These are phyloP conservation scores for Toxotes lorentzi DNA, from an alignment of 2,797 vertebrate species.

Conservation along the genomic window DNA sequence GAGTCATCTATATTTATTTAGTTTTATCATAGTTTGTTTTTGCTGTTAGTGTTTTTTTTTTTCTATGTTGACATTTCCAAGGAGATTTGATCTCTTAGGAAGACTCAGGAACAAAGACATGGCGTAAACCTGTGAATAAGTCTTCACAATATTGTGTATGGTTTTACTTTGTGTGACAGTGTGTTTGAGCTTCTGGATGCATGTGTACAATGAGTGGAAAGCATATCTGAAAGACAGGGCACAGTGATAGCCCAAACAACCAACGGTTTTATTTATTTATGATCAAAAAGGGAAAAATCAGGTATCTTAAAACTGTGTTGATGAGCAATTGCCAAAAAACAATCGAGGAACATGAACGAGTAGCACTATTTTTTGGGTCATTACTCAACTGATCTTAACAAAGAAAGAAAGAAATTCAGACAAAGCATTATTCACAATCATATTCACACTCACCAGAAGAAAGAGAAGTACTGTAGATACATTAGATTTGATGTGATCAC, in stretches of 20 bases:
- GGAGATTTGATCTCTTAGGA: constrained; percentile 31
- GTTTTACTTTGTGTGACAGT: constrained; percentile 46
- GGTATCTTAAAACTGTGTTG: constrained; percentile 46
- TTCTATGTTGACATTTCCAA: constrained; percentile 37
- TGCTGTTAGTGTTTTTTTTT: constrained; percentile 36
- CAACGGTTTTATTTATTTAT: constrained; percentile 74
- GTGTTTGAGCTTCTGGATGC: constrained; percentile 39
- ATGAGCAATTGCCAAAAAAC: constrained; percentile 72
- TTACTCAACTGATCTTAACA: constrained; percentile 9
- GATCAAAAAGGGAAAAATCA: constrained; percentile 56
- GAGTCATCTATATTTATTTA: constrained; percentile 77
- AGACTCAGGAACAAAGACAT: constrained; percentile 47
- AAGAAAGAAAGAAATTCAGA: constrained; percentile 12
- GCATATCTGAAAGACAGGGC: constrained; percentile 20
- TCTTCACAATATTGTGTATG: constrained; percentile 15
- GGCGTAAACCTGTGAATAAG: constrained; percentile 11
- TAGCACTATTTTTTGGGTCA: constrained; percentile 27
- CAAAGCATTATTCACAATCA: constrained; percentile 6
- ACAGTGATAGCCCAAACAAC: constrained; percentile 34
- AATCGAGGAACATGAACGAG: constrained; percentile 44
- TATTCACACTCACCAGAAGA: no score
- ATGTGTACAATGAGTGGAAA: constrained; percentile 17
- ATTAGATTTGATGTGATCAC: neutral
- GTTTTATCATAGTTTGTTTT: constrained; percentile 47
- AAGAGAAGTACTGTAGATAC: no score